Percentiles rank a stretch among this genome's conserved stretches.
These are phyloP conservation scores for Melieria picta DNA, from an alignment of 2,888 invertebrate genomes.

Conservation along the genomic window DNA sequence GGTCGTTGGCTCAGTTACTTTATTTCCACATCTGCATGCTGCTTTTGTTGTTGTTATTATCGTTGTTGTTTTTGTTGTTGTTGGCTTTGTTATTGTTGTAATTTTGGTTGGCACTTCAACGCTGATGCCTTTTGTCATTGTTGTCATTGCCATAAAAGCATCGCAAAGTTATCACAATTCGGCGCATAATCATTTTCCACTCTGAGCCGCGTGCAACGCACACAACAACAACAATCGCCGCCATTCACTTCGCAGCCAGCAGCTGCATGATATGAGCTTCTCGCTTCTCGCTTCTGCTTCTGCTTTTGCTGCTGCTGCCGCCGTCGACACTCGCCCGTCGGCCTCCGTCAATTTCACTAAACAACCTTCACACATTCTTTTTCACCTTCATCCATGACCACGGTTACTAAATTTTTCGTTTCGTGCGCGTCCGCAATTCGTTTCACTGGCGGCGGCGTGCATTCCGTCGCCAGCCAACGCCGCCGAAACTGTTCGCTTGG, in stretches of 20 bases:
- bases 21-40: constrained; percentile 29
- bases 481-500: no score
- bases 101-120: neutral
- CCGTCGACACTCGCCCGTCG: constrained; percentile 10
- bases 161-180: constrained; percentile 31
- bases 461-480: no score
- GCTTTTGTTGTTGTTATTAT: constrained; percentile 8
- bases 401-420: constrained; percentile 58
- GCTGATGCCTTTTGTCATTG: constrained; percentile 33
- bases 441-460: no score
- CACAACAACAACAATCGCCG: neutral
- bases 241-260: constrained; percentile 5
- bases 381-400: constrained; percentile 64
- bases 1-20: constrained; percentile 62
- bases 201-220: neutral
- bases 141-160: constrained; percentile 28
- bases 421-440: neutral
- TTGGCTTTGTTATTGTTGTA: constrained; percentile 18
- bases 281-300: neutral
- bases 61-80: constrained; percentile 32
- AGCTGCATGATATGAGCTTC: no score
- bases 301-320: neutral
- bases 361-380: constrained; percentile 64
- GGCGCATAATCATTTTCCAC: constrained; percentile 33
- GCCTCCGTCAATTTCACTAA: constrained; percentile 54